A percentile compares a stretch with the other conserved stretches of the same genome.
Conservation (phyloP, 2,113 vertebrate genomes). For the Perca schrenkii region DNA sequence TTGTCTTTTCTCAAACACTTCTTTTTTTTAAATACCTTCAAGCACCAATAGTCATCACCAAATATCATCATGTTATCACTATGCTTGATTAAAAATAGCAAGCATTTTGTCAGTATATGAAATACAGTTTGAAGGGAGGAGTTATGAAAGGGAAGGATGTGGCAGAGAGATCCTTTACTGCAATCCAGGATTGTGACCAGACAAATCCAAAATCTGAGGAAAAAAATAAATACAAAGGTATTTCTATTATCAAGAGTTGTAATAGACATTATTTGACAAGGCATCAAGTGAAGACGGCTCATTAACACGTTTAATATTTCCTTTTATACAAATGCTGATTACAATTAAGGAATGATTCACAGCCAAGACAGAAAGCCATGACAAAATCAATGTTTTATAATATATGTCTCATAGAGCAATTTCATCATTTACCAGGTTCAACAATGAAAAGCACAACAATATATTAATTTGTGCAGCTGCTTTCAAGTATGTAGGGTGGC, state of each 20-base stretch:
- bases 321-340: not conserved
- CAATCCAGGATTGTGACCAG: not conserved
- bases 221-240: not conserved
- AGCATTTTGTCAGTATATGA: too few relatives aligned
- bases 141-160: not conserved
- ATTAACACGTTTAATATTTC: not conserved
- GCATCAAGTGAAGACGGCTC: not conserved
- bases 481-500: not conserved
- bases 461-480: conserved; percentile 22
- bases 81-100: not conserved
- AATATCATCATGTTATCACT: not conserved
- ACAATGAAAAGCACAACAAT: conserved; percentile 5
- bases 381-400: not conserved
- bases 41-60: not conserved
- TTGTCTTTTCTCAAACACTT: conserved; percentile 1
- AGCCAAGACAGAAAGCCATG: not conserved
- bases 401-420: not conserved
- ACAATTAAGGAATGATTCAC: not conserved
- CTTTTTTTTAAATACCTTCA: not conserved
- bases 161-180: not conserved
- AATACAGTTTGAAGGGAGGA: not conserved
- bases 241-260: not conserved
- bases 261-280: not conserved
- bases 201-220: not conserved
- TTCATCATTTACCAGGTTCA: not conserved